These are phyloP conservation scores for Trileptium ribeirensis DNA, from an alignment of 2,888 invertebrate species.

Conservation along the genomic window DNA sequence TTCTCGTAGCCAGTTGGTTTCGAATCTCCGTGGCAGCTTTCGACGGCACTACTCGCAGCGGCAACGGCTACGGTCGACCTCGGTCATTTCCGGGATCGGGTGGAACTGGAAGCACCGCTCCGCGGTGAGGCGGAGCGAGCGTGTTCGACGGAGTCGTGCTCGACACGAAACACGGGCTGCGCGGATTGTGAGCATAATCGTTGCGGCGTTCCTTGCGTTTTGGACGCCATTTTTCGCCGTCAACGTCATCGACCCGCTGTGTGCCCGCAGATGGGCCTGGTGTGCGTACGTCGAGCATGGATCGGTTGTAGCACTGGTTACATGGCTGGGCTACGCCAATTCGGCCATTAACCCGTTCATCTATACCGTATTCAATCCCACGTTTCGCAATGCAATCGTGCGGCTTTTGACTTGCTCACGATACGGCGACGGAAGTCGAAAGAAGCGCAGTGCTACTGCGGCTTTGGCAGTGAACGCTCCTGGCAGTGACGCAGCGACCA, in stretches of 20 bases:
- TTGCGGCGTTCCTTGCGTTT: conserved; percentile 23
- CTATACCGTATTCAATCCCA: conserved; percentile 27
- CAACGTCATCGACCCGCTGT: conserved; percentile 19
- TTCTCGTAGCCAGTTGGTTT: background rate
- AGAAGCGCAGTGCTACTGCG: no score
- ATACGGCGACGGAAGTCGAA: no score
- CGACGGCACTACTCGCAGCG: background rate
- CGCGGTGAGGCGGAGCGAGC: background rate
- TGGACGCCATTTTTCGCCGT: conserved; percentile 28
- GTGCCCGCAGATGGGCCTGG: no score
- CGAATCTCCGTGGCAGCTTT: background rate
- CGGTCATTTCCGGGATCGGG: background rate
- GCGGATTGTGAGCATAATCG: conserved; percentile 21
- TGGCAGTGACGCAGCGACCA: no score
- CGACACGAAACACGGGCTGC: conserved; percentile 24
- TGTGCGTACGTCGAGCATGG: background rate
- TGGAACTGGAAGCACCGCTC: background rate
- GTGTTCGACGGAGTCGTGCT: background rate
- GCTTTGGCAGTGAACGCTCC: no score
- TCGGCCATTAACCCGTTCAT: conserved; percentile 28
- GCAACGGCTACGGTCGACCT: background rate
- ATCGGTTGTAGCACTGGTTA: background rate
- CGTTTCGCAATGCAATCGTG: conserved; percentile 23
- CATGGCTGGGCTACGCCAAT: conserved; percentile 26
- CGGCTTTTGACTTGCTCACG: no score